phyloP scores from a whole-genome alignment of 2,797 vertebrate species.

The Hephaestus fuliginosus region DNA sequence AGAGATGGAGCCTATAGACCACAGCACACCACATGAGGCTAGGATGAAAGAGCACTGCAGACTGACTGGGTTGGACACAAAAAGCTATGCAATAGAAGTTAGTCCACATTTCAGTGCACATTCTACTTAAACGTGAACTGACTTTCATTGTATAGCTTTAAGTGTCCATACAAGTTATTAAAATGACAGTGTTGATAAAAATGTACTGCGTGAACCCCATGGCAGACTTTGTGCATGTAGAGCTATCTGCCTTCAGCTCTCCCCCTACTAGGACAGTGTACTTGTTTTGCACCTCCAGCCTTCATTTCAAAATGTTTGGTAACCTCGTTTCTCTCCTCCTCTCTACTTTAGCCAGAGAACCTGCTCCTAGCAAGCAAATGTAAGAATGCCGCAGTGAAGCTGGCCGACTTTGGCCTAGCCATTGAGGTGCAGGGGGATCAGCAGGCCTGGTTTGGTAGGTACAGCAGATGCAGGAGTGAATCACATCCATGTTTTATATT shows the following conservation, averaged over 20 bases:
- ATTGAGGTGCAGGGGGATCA: slow-evolving; percentile 98
- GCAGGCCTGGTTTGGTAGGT: slow-evolving; percentile 98
- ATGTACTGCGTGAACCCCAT: neutral
- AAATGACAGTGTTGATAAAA: neutral
- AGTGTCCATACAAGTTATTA: neutral
- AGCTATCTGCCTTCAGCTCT: neutral
- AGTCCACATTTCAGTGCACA: neutral
- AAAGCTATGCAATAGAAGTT: neutral
- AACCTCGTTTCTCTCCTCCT: slow-evolving; percentile 36
- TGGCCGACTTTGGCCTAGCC: slow-evolving; percentile 96
- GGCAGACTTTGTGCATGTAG: slow-evolving; percentile 38
- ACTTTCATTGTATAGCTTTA: slow-evolving; percentile 6
- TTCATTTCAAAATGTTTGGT: neutral
- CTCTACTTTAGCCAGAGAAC: slow-evolving; percentile 91
- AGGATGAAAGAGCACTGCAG: slow-evolving; percentile 41
- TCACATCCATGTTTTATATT: neutral
- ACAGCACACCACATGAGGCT: slow-evolving; percentile 45
- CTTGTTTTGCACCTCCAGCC: neutral
- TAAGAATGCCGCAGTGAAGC: slow-evolving; percentile 96
- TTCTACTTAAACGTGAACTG: slow-evolving; percentile 14
- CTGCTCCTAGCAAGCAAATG: slow-evolving; percentile 98
- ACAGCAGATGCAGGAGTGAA: neutral
- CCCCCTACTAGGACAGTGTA: neutral
- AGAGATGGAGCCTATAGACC: slow-evolving; percentile 67
- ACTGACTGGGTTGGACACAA: slow-evolving; percentile 21